Evolutionary conservation across 1,140 invertebrate genomes (phyloP).

Genomic region (Drosophila subobscura): DNA sequence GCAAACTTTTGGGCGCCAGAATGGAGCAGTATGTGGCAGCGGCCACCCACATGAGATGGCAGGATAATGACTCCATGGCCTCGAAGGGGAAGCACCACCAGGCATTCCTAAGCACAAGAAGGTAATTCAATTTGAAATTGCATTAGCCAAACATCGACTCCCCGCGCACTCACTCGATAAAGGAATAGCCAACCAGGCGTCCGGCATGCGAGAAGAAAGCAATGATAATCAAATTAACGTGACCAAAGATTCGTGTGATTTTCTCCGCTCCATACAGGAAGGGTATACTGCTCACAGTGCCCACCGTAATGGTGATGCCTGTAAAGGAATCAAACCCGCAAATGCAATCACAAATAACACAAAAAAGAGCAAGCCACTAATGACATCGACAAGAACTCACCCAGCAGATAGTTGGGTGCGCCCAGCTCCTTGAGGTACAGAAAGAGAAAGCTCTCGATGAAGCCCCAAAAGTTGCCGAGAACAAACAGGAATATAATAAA

Average conservation of each 20-base stretch:
- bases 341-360: background rate
- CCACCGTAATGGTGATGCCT: conserved; percentile 92
- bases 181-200: conserved; percentile 91
- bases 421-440: conserved; percentile 92
- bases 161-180: conserved; percentile 88
- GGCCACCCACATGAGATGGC: conserved; percentile 95
- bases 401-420: conserved; percentile 91
- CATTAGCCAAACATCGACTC: conserved; percentile 48
- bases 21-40: conserved; percentile 92
- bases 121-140: conserved; percentile 52
- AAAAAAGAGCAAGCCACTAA: background rate
- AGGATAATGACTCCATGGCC: conserved; percentile 92
- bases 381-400: conserved; percentile 83
- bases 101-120: conserved; percentile 86
- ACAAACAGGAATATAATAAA: conserved; percentile 91
- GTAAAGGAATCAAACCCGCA: background rate
- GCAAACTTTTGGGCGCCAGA: conserved; percentile 90
- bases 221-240: conserved; percentile 91
- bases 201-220: conserved; percentile 92
- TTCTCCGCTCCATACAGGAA: conserved; percentile 91
- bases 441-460: conserved; percentile 93
- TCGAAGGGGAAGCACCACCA: conserved; percentile 95
- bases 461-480: conserved; percentile 92
- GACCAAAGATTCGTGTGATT: conserved; percentile 91
- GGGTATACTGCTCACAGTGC: conserved; percentile 90